These are phyloP conservation scores for Mus minutoides DNA, from an alignment of 2,797 vertebrate species.

Conservation along the genomic window DNA sequence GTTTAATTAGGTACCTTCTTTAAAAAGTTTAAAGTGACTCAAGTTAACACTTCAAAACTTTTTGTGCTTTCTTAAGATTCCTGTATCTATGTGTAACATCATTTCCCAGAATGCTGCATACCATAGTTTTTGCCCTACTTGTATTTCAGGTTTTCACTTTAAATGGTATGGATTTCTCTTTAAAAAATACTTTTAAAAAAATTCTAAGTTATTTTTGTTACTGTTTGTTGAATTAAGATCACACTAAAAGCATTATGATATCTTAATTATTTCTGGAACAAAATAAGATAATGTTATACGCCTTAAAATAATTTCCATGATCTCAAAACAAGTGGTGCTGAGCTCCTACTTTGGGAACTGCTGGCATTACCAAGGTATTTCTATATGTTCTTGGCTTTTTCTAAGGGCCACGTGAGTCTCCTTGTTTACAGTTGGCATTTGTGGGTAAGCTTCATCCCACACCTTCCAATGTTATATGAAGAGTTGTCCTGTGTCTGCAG, in stretches of 20 bases:
- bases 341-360: neutral
- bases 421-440: neutral
- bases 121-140: neutral
- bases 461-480: neutral
- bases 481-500: neutral
- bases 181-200: neutral
- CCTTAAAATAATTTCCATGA: conserved; percentile 34
- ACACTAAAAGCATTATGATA: conserved; percentile 12
- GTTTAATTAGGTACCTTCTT: neutral
- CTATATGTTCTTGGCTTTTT: neutral
- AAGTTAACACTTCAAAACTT: conserved; percentile 31
- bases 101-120: neutral
- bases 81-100: neutral
- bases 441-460: neutral
- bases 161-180: neutral
- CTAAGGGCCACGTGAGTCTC: neutral
- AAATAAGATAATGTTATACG: conserved; percentile 28
- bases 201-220: conserved; percentile 23
- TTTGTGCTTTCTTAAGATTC: conserved; percentile 1
- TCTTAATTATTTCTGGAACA: neutral
- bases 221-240: neutral
- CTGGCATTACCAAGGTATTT: neutral
- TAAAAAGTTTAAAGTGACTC: conserved; percentile 32
- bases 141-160: neutral
- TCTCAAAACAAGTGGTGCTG: neutral